These are phyloP conservation scores for Eospalax fontanierii DNA, from an alignment of 2,797 vertebrate genomes.

Conservation along the genomic window DNA sequence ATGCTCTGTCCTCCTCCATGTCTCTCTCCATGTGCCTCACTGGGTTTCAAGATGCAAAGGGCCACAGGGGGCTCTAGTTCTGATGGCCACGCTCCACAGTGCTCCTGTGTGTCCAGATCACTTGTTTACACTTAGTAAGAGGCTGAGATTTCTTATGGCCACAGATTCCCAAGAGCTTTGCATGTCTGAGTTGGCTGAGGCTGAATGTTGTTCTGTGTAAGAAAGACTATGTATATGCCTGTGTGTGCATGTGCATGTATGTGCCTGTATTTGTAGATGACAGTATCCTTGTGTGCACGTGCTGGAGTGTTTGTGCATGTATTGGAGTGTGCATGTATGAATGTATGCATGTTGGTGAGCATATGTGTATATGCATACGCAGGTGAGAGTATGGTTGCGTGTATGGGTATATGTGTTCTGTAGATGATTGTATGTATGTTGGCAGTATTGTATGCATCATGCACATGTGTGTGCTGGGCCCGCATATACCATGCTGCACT, in stretches of 20 bases:
- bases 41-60: not conserved
- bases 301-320: not conserved
- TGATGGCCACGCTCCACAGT: not conserved
- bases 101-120: fast-evolving
- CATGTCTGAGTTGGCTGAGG: not conserved
- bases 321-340: not conserved
- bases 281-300: not conserved
- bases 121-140: fast-evolving
- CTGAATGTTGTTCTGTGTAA: not conserved
- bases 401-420: too few relatives aligned
- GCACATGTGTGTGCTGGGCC: fast-evolving
- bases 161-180: too few relatives aligned
- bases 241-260: not conserved
- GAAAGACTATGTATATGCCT: not conserved
- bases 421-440: not conserved
- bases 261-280: not conserved
- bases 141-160: not conserved
- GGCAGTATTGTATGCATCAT: not conserved
- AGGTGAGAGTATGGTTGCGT: not conserved
- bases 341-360: not conserved
- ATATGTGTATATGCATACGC: not conserved
- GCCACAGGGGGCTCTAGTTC: not conserved
- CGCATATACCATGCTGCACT: too few relatives aligned
- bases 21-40: not conserved
- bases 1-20: not conserved